Evolutionary conservation across 2,113 vertebrate genomes (phyloP).

Genomic region (Phocoena phocoena): DNA sequence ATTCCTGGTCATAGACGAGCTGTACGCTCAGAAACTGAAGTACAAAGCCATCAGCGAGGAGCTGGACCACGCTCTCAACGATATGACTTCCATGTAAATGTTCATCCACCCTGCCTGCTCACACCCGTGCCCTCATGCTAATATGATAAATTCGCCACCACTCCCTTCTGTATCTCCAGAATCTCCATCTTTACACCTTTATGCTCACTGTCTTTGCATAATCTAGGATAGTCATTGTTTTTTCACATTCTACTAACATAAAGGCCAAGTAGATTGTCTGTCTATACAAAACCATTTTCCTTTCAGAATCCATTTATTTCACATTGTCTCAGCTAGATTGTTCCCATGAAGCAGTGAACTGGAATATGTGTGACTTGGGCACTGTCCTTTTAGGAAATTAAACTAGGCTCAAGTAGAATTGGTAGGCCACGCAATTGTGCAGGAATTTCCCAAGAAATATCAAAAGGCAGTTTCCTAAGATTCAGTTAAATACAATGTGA

Average conservation of each 20-base stretch:
- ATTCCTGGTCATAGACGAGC: constrained; percentile 91
- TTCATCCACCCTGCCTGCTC: constrained; percentile 75
- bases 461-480: constrained; percentile 20
- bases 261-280: constrained; percentile 25
- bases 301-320: constrained; percentile 19
- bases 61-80: constrained; percentile 99
- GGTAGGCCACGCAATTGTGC: not conserved
- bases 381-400: not conserved
- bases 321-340: not conserved
- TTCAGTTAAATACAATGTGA: not conserved
- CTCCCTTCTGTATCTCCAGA: constrained; percentile 45
- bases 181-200: not conserved
- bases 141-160: constrained; percentile 62
- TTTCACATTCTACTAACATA: not conserved
- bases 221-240: not conserved
- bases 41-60: constrained; percentile 99
- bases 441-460: not conserved
- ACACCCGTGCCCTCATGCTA: constrained; percentile 72
- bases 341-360: not conserved
- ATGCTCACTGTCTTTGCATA: constrained; percentile 66
- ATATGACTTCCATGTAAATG: constrained; percentile 99
- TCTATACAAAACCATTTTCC: not conserved
- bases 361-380: not conserved
- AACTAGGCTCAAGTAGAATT: not conserved
- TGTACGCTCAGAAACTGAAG: constrained; percentile 99